A percentile compares a stretch with the other conserved stretches of the same genome.
Evolutionary conservation across 2,113 vertebrate species (phyloP).

Genomic region (Scolopax mira): DNA sequence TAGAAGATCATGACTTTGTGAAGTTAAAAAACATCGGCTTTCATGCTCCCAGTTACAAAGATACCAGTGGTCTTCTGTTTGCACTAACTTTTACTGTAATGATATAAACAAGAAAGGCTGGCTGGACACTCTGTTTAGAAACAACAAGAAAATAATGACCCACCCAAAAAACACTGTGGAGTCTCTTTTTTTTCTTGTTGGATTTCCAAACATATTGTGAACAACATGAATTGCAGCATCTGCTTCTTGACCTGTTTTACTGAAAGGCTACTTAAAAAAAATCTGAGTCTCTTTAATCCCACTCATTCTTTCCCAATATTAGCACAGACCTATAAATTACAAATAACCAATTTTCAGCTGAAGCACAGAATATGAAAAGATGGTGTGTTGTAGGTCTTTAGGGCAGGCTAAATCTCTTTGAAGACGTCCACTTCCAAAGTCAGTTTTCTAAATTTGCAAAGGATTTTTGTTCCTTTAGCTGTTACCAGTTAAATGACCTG

Average conservation of each 20-base stretch:
- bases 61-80: background rate
- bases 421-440: background rate
- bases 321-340: background rate
- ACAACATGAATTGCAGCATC: background rate
- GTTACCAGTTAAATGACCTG: background rate
- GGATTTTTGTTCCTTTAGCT: background rate
- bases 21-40: background rate
- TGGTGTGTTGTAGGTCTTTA: background rate
- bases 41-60: background rate
- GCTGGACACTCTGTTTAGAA: background rate
- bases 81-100: background rate
- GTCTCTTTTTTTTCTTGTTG: background rate
- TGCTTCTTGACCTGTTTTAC: constrained; percentile 8
- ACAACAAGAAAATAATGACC: background rate
- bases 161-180: background rate
- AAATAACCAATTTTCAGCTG: background rate
- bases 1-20: background rate
- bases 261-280: background rate
- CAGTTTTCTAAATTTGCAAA: background rate
- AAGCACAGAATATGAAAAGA: background rate
- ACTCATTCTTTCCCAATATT: background rate
- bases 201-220: background rate
- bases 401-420: background rate
- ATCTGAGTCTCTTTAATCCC: background rate
- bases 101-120: background rate